Evolutionary conservation across 1,140 invertebrate genomes (phyloP).

Genomic region (Laupala kohalensis): DNA sequence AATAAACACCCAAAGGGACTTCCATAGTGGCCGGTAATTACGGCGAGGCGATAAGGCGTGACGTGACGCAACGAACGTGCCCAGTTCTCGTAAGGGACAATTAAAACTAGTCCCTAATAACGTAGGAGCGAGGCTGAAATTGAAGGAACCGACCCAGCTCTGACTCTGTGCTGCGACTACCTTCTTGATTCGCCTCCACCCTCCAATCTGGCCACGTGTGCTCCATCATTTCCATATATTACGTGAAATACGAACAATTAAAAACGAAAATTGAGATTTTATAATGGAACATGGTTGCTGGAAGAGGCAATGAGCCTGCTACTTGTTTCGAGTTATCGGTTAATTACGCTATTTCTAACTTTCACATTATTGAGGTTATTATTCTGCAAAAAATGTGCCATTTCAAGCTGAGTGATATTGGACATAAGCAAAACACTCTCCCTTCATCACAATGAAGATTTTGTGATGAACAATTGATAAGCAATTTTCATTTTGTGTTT

Average conservation of each 20-base stretch:
- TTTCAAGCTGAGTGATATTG: too few species aligned
- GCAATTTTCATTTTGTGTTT: not conserved
- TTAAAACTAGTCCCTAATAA: not conserved
- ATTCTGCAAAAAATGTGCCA: not conserved
- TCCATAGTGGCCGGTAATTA: not conserved
- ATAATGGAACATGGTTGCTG: not conserved
- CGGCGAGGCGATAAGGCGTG: not conserved
- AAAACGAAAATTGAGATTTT: not conserved
- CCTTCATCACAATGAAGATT: not conserved
- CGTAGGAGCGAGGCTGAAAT: not conserved
- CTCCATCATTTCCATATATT: not conserved
- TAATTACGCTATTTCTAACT: not conserved
- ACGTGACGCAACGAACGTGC: not conserved
- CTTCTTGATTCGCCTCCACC: not conserved
- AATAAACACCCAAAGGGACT: not conserved
- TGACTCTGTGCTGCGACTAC: too few species aligned
- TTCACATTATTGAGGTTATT: not conserved
- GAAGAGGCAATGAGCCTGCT: not conserved
- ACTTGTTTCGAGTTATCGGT: not conserved
- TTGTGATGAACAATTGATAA: not conserved
- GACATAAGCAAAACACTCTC: too few species aligned
- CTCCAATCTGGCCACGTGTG: not conserved
- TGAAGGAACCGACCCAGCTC: not conserved
- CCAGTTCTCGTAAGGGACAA: not conserved
- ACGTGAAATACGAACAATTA: not conserved